phyloP scores from a whole-genome alignment of 2,888 invertebrate species.

The Craniophora ligustri region DNA sequence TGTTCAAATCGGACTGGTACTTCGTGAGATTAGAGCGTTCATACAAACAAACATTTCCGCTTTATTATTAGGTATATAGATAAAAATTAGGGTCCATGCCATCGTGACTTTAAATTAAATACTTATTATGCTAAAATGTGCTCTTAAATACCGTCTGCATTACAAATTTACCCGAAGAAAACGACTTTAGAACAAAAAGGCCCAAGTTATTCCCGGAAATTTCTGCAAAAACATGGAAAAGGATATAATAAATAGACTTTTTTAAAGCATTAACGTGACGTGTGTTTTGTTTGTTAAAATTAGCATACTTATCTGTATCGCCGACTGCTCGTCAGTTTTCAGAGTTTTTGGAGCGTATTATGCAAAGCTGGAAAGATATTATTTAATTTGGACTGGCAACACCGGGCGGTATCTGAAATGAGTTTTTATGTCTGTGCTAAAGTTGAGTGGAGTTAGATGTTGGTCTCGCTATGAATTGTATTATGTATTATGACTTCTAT shows the following conservation, averaged over 20 bases:
- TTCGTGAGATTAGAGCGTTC: no score
- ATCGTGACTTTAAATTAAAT: background rate
- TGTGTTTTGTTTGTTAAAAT: constrained; percentile 27
- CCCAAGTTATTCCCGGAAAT: background rate
- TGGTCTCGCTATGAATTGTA: background rate
- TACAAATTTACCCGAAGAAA: constrained; percentile 2
- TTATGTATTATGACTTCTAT: no score
- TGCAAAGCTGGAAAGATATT: constrained; percentile 12
- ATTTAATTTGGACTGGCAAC: constrained; percentile 7
- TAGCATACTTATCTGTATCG: constrained; percentile 13
- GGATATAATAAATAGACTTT: constrained; percentile 17
- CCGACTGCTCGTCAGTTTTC: constrained; percentile 2
- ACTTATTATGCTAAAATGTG: background rate
- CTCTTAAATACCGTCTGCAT: background rate
- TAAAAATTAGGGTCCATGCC: background rate
- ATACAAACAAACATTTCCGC: no score
- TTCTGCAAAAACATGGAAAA: constrained; percentile 1
- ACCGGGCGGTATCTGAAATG: background rate
- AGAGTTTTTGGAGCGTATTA: constrained; percentile 6
- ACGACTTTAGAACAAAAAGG: background rate
- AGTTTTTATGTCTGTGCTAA: background rate
- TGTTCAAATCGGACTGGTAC: no score
- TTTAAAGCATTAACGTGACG: constrained; percentile 11
- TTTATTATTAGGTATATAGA: background rate
- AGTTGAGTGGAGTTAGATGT: background rate